These are phyloP conservation scores for Ostrea denselamellosa DNA, from an alignment of 1,140 invertebrate species.

Conservation along the genomic window DNA sequence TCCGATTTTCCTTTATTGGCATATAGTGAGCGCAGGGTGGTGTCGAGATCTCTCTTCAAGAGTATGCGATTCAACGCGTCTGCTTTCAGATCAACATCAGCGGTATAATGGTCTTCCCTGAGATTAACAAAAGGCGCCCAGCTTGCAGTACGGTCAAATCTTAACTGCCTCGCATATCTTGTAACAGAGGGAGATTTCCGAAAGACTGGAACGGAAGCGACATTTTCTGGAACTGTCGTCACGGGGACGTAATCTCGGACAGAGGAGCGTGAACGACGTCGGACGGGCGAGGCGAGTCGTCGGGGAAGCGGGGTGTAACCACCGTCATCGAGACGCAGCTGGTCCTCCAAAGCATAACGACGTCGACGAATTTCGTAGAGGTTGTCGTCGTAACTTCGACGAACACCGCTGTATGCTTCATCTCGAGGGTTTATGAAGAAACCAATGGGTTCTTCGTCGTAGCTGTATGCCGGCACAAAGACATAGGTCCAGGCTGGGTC, in stretches of 20 bases:
- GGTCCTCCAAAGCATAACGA: neutral
- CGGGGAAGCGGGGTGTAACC: slow-evolving; percentile 14
- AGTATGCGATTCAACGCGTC: slow-evolving; percentile 1
- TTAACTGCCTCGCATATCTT: slow-evolving; percentile 17
- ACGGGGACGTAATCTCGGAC: slow-evolving; percentile 6
- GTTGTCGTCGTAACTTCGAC: slow-evolving; percentile 2
- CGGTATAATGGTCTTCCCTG: neutral
- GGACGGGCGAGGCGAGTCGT: neutral
- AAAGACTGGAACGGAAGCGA: neutral
- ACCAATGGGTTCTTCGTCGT: neutral
- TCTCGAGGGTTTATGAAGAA: neutral
- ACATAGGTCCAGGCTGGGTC: slow-evolving; percentile 11
- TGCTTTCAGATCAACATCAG: neutral
- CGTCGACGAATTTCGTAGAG: neutral
- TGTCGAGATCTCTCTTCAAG: neutral
- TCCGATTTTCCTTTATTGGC: neutral
- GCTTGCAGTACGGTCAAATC: neutral
- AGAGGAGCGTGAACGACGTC: neutral
- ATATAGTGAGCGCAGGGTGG: neutral
- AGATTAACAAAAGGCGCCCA: neutral
- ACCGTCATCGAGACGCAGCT: neutral
- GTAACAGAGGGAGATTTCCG: neutral
- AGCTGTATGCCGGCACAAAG: neutral
- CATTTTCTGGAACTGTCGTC: neutral
- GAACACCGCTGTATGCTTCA: neutral